Conservation (phyloP, 2,888 invertebrate species). For the Ormyrus pomaceus region DNA sequence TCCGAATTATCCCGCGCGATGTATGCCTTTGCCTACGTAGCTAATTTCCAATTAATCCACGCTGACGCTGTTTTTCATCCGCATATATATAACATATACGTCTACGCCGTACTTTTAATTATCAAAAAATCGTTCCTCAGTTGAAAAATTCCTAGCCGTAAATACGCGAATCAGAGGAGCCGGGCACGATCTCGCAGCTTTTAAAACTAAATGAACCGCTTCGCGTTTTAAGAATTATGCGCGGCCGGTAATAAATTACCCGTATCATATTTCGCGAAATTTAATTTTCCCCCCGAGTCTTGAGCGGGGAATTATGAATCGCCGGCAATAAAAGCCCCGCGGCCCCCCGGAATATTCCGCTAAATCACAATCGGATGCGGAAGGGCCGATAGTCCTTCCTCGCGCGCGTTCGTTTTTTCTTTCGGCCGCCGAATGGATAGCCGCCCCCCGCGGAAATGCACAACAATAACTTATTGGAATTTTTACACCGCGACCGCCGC, state of each 20-base stretch:
- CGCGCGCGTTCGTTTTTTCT: not conserved
- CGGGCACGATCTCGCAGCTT: not conserved
- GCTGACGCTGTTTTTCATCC: not conserved
- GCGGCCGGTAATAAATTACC: conserved; percentile 44
- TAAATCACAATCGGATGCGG: conserved; percentile 54
- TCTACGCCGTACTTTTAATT: not conserved
- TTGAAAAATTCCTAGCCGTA: conserved; percentile 11
- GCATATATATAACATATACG: no score
- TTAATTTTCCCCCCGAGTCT: conserved; percentile 56
- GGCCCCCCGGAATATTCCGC: conserved; percentile 32
- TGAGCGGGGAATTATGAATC: conserved; percentile 55
- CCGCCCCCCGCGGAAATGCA: conserved; percentile 6
- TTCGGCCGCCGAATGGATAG: not conserved
- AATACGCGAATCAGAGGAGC: conserved; percentile 20
- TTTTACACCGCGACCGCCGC: not conserved
- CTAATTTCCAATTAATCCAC: not conserved
- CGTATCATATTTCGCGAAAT: conserved; percentile 56
- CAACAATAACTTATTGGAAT: conserved; percentile 44
- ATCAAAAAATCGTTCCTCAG: not conserved
- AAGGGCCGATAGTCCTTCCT: not conserved
- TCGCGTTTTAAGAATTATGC: conserved; percentile 47
- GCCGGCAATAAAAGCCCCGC: conserved; percentile 51
- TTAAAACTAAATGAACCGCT: conserved; percentile 46
- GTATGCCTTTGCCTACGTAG: no score
- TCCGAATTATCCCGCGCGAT: no score